Percentiles rank a stretch among this genome's conserved stretches.
These are phyloP conservation scores for Phycodurus eques DNA, from an alignment of 2,113 vertebrate genomes.

Conservation along the genomic window DNA sequence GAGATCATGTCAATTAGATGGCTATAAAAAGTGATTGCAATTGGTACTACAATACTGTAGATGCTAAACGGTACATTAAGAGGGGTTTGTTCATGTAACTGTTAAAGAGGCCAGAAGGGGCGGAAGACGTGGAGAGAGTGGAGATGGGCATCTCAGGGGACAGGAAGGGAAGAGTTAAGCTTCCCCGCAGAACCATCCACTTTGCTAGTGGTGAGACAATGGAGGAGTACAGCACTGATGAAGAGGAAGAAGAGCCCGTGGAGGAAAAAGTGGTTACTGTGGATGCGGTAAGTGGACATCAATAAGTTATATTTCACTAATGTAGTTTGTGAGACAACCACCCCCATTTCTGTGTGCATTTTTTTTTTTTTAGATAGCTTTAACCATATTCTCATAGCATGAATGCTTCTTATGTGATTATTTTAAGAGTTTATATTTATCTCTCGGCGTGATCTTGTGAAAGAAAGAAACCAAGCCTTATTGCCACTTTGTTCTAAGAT, in stretches of 20 bases:
- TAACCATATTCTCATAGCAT: not conserved
- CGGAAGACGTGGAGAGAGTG: constrained; percentile 84
- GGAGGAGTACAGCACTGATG: constrained; percentile 97
- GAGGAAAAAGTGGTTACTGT: constrained; percentile 79
- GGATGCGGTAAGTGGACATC: constrained; percentile 78
- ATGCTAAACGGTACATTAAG: not conserved
- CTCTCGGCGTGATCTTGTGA: not conserved
- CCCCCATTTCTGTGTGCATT: not conserved
- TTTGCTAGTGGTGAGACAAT: constrained; percentile 97
- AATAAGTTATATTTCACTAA: not conserved
- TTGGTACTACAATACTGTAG: not conserved
- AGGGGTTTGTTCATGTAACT: constrained; percentile 23
- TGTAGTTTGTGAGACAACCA: not conserved
- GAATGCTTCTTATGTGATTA: not conserved
- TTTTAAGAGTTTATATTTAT: not conserved
- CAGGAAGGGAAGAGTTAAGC: constrained; percentile 73
- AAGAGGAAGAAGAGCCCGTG: constrained; percentile 76
- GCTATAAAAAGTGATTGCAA: not conserved
- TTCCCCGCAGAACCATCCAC: constrained; percentile 89
- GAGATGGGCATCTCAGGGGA: constrained; percentile 82
- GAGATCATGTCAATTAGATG: not conserved
- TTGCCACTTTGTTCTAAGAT: not conserved
- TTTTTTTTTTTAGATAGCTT: not conserved
- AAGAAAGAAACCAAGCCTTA: not conserved
- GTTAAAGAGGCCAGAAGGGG: constrained; percentile 61